Evolutionary conservation across 2,113 vertebrate species (phyloP), one percentile per base, ranked within the genome.

Genomic region (Dicaeum eximium): DNA sequence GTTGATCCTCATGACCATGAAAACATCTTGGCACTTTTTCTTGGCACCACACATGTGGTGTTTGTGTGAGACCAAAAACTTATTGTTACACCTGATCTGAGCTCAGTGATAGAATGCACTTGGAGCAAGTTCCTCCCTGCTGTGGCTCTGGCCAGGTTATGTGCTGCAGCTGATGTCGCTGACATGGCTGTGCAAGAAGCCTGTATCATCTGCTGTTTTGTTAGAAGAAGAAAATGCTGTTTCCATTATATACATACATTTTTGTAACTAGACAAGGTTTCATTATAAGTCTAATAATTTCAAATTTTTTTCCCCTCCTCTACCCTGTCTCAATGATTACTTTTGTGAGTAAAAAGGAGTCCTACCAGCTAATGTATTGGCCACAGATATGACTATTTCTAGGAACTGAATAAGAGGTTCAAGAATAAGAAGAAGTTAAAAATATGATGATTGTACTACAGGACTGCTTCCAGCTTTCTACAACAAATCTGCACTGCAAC

Each of bases 21-120:
- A 94, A 94, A 95, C 86, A 4, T 17, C 88, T 96, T 96, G 96
- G 94, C 94, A 96, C 47, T 71, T 61, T 86, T 44, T n/a, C n/a
- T n/a, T n/a, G n/a, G n/a, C n/a, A n/a, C n/a, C 9, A 56, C 81
- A 78, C 90, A 75, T 13, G 45, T 47, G 35, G 67, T 15, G 5
- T 91, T 87, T 71, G 25, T 80, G 60, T 94, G 82, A 94, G 89
- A 93, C 44, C 37, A 8, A 82, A 64, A 85, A 44, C 18, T 9
- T 25, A 11, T 64, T 91, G 71, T 91, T 96, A 67, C 60, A 44
- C 24, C 16, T 17, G 65, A 23, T 66, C 70, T 45, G 31, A 72
- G n/a, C 85, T 75, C 87, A 85, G 84, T 2, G 6, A 21, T 80
- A 18, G 19, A 93, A 92, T 88, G 44, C 3, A 33, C 51, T 30